phyloP scores from a whole-genome alignment of 1,140 invertebrate species.

The Neuroterus valhalla region DNA sequence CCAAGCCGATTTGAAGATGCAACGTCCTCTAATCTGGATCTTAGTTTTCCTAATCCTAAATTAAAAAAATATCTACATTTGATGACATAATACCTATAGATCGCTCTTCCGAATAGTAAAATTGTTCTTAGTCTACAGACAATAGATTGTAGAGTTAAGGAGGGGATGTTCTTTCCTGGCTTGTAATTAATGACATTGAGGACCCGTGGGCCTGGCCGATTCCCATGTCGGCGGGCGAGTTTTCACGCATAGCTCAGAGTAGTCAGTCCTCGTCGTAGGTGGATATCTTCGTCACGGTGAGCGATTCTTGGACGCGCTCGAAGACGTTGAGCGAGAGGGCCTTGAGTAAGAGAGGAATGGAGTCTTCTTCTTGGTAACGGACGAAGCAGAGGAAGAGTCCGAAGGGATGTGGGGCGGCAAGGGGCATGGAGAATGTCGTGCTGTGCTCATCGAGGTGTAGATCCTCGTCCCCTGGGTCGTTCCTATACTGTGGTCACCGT shows the following conservation, averaged over 20 bases:
- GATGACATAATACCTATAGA: too few relatives aligned
- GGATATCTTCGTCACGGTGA: slow-evolving; percentile 68
- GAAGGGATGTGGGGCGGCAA: slow-evolving; percentile 58
- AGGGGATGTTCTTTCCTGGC: slow-evolving; percentile 12
- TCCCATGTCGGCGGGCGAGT: slow-evolving; percentile 62
- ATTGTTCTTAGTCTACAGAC: too few relatives aligned
- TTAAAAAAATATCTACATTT: too few relatives aligned
- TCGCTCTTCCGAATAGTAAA: too few relatives aligned
- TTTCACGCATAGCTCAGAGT: slow-evolving; percentile 56
- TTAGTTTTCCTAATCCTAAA: too few relatives aligned
- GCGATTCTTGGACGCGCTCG: slow-evolving; percentile 59
- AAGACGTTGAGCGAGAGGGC: slow-evolving; percentile 55
- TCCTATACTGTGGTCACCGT: slow-evolving; percentile 71
- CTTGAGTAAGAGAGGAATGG: slow-evolving; percentile 37
- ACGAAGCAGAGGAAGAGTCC: slow-evolving; percentile 59
- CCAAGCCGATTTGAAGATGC: too few relatives aligned
- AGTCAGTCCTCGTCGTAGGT: slow-evolving; percentile 62
- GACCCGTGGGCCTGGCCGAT: slow-evolving; percentile 47
- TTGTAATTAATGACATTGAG: slow-evolving; percentile 47
- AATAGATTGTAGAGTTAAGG: slow-evolving; percentile 13
- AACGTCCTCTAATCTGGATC: too few relatives aligned
- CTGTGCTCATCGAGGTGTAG: slow-evolving; percentile 74
- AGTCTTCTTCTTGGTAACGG: slow-evolving; percentile 62
- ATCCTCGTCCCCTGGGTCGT: slow-evolving; percentile 74
- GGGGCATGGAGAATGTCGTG: slow-evolving; percentile 70